Evolutionary conservation across 2,888 invertebrate species (phyloP).

Genomic region (Helleia helle): DNA sequence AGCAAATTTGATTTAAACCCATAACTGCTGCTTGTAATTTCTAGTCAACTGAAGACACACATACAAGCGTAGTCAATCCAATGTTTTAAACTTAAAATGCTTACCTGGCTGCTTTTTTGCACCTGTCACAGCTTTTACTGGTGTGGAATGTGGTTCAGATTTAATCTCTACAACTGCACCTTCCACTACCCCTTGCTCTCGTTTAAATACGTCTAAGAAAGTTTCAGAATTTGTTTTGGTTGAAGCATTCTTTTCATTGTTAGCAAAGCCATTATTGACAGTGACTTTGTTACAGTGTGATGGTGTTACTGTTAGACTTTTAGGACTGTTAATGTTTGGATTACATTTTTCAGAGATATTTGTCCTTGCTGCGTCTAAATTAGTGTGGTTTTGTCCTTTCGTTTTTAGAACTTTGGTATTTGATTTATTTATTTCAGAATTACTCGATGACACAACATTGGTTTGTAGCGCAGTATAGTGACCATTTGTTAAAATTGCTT

Average conservation of each 20-base stretch:
- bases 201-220: slow-evolving; percentile 64
- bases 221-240: slow-evolving; percentile 42
- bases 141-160: slow-evolving; percentile 33
- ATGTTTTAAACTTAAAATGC: too few species aligned
- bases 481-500: slow-evolving; percentile 46
- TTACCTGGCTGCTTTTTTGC: slow-evolving; percentile 46
- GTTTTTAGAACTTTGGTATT: slow-evolving; percentile 52
- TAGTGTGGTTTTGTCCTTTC: slow-evolving; percentile 32
- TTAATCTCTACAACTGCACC: slow-evolving; percentile 24
- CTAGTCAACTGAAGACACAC: too few species aligned
- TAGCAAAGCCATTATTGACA: slow-evolving; percentile 52
- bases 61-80: too few species aligned
- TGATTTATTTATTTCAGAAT: slow-evolving; percentile 38
- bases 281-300: slow-evolving; percentile 41
- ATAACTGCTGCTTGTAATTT: too few species aligned
- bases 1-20: too few species aligned
- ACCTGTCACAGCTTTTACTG: slow-evolving; percentile 36
- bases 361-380: slow-evolving; percentile 29
- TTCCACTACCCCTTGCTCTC: slow-evolving; percentile 48
- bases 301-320: slow-evolving; percentile 28
- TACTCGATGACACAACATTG: slow-evolving; percentile 19
- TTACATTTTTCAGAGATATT: slow-evolving; percentile 34
- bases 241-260: slow-evolving; percentile 31
- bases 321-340: slow-evolving; percentile 39
- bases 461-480: slow-evolving; percentile 37